These are phyloP conservation scores for Ibidorhyncha struthersii DNA, from an alignment of 2,113 vertebrate genomes.

Conservation along the genomic window DNA sequence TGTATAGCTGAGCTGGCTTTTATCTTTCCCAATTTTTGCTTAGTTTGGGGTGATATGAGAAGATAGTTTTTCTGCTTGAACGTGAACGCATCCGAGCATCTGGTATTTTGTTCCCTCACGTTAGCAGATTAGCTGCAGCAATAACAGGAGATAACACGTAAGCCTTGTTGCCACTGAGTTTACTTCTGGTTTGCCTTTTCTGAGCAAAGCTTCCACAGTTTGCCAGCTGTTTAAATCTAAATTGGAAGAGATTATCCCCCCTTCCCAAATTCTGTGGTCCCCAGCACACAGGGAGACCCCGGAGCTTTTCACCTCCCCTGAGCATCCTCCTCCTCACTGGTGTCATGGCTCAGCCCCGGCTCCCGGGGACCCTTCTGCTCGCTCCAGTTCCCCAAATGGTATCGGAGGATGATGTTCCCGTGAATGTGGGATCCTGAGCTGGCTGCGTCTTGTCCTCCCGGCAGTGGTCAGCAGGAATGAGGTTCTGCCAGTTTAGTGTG, in stretches of 20 bases:
- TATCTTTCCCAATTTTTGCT: neutral
- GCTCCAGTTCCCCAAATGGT: neutral
- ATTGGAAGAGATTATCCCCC: neutral
- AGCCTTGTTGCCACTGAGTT: neutral
- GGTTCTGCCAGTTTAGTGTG: too few relatives aligned
- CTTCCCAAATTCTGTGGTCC: fast-evolving
- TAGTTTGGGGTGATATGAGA: neutral
- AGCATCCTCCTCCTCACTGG: neutral
- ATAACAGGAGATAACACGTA: neutral
- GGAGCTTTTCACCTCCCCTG: neutral
- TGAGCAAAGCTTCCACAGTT: neutral
- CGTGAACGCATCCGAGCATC: neutral
- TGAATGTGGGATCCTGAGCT: neutral
- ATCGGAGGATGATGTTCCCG: fast-evolving
- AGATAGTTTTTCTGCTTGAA: neutral
- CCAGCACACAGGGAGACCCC: neutral
- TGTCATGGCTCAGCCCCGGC: fast-evolving
- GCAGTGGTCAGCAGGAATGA: too few relatives aligned
- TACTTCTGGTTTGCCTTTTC: neutral
- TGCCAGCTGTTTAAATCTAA: neutral
- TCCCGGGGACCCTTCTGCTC: neutral
- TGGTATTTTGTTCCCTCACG: neutral
- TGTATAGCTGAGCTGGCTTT: neutral
- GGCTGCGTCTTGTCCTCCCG: neutral
- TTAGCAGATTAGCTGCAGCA: neutral